Percentiles rank a stretch among this genome's conserved stretches.
phyloP scores from a whole-genome alignment of 2,113 vertebrate genomes.

The Hydrochoerus hydrochaeris region DNA sequence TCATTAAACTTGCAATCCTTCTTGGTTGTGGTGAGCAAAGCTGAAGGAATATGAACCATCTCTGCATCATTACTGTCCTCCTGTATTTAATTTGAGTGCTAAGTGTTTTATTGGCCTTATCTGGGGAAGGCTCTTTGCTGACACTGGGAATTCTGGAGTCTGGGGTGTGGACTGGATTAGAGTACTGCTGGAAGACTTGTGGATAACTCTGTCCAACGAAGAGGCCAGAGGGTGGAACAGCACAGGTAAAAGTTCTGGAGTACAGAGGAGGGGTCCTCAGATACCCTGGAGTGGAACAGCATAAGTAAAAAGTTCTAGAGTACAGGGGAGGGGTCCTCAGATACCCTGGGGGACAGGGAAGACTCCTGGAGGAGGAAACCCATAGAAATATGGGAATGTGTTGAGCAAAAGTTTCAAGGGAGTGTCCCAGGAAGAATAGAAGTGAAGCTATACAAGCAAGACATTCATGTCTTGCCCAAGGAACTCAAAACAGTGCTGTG shows the following conservation, averaged over 20 bases:
- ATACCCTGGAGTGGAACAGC: not conserved
- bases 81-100: not conserved
- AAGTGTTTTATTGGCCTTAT: not conserved
- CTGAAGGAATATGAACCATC: not conserved
- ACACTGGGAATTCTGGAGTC: accelerated
- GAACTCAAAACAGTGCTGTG: not conserved
- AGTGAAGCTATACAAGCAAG: not conserved
- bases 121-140: not conserved
- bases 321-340: not conserved
- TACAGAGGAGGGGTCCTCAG: not conserved
- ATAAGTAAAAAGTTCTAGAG: not conserved
- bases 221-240: not conserved
- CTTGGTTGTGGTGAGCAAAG: not conserved
- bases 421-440: not conserved
- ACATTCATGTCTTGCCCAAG: not conserved
- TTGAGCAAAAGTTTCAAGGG: not conserved
- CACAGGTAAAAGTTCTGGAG: not conserved
- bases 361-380: not conserved
- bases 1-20: not conserved
- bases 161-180: not conserved
- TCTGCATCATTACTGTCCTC: not conserved
- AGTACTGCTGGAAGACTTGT: not conserved
- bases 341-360: not conserved
- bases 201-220: not conserved
- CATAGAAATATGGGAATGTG: not conserved